A percentile compares a stretch with the other conserved stretches of the same genome.
phyloP scores from a whole-genome alignment of 2,888 invertebrate genomes.

The Perizoma flavofasciatum region DNA sequence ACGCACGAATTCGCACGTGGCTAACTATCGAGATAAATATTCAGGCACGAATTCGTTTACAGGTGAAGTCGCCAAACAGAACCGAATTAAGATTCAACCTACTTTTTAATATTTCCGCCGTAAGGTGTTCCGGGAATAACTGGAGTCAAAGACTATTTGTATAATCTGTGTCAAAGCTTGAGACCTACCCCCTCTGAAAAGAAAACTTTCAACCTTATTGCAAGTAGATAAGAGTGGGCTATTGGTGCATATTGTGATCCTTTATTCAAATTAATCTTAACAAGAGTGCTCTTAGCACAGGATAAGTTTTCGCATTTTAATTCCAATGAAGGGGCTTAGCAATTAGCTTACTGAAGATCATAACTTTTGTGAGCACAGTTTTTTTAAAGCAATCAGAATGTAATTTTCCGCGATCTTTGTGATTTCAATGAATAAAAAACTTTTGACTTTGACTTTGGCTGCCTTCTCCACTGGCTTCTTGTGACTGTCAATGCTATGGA shows the following conservation, averaged over 20 bases:
- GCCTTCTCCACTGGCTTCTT: too few relatives aligned
- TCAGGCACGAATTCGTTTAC: too few relatives aligned
- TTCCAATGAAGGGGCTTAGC: constrained; percentile 8
- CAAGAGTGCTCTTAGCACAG: constrained; percentile 15
- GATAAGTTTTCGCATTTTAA: constrained; percentile 12
- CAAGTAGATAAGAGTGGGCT: constrained; percentile 3
- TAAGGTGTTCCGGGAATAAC: constrained; percentile 30
- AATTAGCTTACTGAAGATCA: not conserved
- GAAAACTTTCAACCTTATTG: constrained; percentile 7
- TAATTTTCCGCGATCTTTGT: too few relatives aligned
- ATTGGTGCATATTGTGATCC: constrained; percentile 2
- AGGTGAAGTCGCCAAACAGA: too few relatives aligned
- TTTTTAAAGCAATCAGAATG: too few relatives aligned
- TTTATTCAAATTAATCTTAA: constrained; percentile 19
- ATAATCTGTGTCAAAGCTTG: constrained; percentile 27
- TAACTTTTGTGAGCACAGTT: too few relatives aligned
- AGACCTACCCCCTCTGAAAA: constrained; percentile 33
- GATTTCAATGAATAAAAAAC: too few relatives aligned
- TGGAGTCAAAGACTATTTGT: constrained; percentile 3
- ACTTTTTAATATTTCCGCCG: constrained; percentile 33
- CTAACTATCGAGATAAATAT: too few relatives aligned
- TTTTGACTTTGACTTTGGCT: too few relatives aligned
- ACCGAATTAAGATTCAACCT: constrained; percentile 25
- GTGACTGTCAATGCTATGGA: too few relatives aligned
- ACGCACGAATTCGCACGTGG: too few relatives aligned